Evolutionary conservation across 2,888 invertebrate species (phyloP).

Genomic region (Gymnocheta viridis): DNA sequence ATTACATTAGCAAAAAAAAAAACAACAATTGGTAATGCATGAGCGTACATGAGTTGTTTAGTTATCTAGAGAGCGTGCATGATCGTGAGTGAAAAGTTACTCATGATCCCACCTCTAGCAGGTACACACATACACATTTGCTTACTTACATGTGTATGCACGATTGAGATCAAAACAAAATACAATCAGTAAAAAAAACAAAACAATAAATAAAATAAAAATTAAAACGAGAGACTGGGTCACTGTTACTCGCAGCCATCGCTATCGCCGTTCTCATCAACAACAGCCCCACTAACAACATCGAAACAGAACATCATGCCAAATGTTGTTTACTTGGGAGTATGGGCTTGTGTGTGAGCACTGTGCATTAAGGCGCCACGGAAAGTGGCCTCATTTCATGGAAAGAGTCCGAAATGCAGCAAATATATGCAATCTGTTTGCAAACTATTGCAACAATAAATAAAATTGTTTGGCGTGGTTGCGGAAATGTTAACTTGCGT

Average conservation of each 20-base stretch:
- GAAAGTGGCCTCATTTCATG: too few relatives aligned
- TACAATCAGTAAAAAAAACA: conserved; percentile 11
- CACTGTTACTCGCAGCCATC: conserved; percentile 78
- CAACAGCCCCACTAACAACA: conserved; percentile 29
- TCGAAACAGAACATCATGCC: conserved; percentile 31
- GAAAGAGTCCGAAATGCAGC: too few relatives aligned
- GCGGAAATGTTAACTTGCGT: too few relatives aligned
- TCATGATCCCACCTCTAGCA: not conserved
- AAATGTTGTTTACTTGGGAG: conserved; percentile 12
- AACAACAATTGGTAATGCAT: too few relatives aligned
- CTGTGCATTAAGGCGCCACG: too few relatives aligned
- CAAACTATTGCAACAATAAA: too few relatives aligned
- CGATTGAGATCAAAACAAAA: conserved; percentile 55
- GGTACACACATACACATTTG: not conserved
- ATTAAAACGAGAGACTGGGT: conserved; percentile 76
- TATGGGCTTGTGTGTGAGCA: not conserved
- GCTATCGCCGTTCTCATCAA: conserved; percentile 47
- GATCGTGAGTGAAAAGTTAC: not conserved
- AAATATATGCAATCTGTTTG: too few relatives aligned
- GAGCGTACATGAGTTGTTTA: too few relatives aligned
- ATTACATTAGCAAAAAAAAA: too few relatives aligned
- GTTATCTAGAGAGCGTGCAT: not conserved
- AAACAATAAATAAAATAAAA: conserved; percentile 36
- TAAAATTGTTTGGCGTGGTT: too few relatives aligned
- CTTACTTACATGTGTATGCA: conserved; percentile 1